Evolutionary conservation across 2,888 invertebrate species (phyloP).

Genomic region (Polyommatus iphigenia): DNA sequence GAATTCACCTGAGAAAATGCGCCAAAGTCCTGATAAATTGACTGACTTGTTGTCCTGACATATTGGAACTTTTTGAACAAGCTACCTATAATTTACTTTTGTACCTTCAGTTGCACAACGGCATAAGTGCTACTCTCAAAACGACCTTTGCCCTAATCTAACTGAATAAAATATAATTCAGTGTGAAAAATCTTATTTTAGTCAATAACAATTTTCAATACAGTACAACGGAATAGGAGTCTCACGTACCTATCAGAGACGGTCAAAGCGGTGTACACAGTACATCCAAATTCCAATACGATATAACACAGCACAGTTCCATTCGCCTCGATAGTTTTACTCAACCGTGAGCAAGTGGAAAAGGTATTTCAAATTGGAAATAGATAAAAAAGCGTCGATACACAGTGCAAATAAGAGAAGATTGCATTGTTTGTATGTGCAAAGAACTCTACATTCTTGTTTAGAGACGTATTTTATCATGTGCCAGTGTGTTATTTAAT

Average conservation of each 20-base stretch:
- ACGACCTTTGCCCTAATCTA: too few species aligned
- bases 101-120: too few species aligned
- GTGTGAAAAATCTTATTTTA: background rate
- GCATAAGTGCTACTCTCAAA: too few species aligned
- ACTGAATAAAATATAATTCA: background rate
- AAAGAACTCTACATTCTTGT: background rate
- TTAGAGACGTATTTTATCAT: background rate
- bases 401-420: background rate
- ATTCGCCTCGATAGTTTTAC: background rate
- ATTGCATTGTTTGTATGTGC: background rate
- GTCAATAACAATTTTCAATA: background rate
- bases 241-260: background rate
- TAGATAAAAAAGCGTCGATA: background rate
- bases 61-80: background rate
- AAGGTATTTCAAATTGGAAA: background rate
- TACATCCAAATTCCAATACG: background rate
- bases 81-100: too few species aligned
- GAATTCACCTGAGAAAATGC: background rate
- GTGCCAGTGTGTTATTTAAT: background rate
- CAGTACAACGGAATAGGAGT: background rate
- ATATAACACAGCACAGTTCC: background rate
- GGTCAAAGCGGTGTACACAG: background rate
- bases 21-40: background rate
- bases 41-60: too few species aligned
- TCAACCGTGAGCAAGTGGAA: background rate